These are phyloP conservation scores for Himalopsyche phryganea DNA, from an alignment of 1,140 invertebrate genomes.

Conservation along the genomic window DNA sequence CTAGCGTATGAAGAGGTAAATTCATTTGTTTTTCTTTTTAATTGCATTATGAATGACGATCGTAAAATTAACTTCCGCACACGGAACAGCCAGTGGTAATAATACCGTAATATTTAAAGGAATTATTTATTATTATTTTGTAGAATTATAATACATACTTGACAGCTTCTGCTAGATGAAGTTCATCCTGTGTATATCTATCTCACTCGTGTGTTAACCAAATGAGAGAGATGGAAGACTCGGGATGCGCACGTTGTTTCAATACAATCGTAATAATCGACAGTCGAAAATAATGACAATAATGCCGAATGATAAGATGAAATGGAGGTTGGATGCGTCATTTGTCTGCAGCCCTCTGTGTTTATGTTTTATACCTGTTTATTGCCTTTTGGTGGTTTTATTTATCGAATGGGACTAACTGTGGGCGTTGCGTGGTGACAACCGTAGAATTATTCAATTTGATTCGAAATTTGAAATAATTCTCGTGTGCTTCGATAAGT, in stretches of 20 bases:
- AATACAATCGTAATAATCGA: slow-evolving; percentile 27
- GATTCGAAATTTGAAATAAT: no score
- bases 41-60: no score
- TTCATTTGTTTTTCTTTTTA: no score
- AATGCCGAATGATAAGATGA: slow-evolving; percentile 33
- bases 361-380: slow-evolving; percentile 33
- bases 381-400: slow-evolving; percentile 31
- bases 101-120: no score
- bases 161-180: no score
- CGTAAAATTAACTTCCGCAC: no score
- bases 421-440: not conserved
- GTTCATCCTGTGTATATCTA: not conserved
- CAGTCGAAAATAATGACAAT: slow-evolving; percentile 31
- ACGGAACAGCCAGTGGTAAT: no score
- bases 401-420: slow-evolving; percentile 16
- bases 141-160: no score
- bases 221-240: slow-evolving; percentile 2
- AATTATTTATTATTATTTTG: no score
- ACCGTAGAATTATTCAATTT: no score
- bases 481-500: no score
- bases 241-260: slow-evolving; percentile 15
- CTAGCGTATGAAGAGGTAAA: no score
- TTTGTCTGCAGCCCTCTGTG: slow-evolving; percentile 20
- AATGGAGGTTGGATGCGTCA: slow-evolving; percentile 32
- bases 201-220: slow-evolving; percentile 1